Evolutionary conservation across 2,113 vertebrate species (phyloP), one percentile per base, ranked within the genome.

Genomic region (Sturnus vulgaris): DNA sequence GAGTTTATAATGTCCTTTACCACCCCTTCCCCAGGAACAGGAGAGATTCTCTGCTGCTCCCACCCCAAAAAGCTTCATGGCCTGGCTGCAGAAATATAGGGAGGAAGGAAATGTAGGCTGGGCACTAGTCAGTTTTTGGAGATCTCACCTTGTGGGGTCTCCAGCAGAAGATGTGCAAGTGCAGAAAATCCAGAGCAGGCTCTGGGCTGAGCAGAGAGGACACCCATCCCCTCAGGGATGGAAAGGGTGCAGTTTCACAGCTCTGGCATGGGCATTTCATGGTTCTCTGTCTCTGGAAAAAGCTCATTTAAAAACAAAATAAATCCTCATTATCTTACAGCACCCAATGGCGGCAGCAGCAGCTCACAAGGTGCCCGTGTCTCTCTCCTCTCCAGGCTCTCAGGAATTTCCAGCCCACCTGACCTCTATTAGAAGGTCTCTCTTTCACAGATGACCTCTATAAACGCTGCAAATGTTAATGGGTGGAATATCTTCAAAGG

Each of bases 391-490:
- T 77, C 11, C 35, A n/a, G 15, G 57, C 69, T 30, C 47, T 40
- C 27, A 17, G 89, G 81, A 76, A 75, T 31, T 91, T 79, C 71
- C 91, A 91, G 52, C 75, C 88, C 88, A 69, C 86, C 93, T 79
- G 82, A 82, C 88, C 91, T 70, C 70, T 47, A 5, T 8, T 50
- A 79, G 28, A 50, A 92, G 85, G 76, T 77, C 72, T 71, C 22
- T 81, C 40, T 65, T 23, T 46, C 30, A 8, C 65, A 28, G 56
- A 50, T 8, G 50, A 73, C 86, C 77, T 28, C 80, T 90, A 3
- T 39, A 88, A 91, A 69, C 49, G 59, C 56, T 64, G 63, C 37
- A 31, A 13, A 47, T 60, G 78, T 91, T 88, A 70, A 86, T 27
- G 75, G 88, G 39, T 65, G n/a, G 37, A 61, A 42, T n/a, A 70